Percentiles rank a stretch among this genome's conserved stretches.
Evolutionary conservation across 2,888 invertebrate genomes (phyloP).

Genomic region (Nezara viridula): DNA sequence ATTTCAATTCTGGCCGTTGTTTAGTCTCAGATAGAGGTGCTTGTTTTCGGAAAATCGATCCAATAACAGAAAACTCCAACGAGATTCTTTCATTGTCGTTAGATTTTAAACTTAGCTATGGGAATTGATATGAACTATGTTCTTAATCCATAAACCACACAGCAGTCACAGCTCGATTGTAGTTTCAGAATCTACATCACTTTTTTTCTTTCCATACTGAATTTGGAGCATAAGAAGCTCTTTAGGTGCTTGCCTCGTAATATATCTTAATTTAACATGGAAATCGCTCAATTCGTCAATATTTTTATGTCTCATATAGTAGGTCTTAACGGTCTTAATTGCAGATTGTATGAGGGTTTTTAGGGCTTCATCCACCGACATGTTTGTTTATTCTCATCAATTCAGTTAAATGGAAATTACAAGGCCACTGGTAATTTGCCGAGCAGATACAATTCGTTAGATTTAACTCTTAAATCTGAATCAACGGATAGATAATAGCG

Average conservation of each 20-base stretch:
- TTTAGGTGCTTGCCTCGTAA: too few relatives aligned
- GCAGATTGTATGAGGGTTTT: not conserved
- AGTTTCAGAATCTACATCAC: too few relatives aligned
- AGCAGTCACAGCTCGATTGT: too few relatives aligned
- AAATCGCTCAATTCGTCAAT: too few relatives aligned
- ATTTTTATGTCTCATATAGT: too few relatives aligned
- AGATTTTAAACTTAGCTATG: not conserved
- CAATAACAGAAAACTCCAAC: too few relatives aligned
- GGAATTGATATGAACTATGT: not conserved
- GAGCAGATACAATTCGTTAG: not conserved
- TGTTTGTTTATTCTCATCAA: conserved; percentile 15
- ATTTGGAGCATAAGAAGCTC: too few relatives aligned
- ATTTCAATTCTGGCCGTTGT: not conserved
- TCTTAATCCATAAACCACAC: not conserved
- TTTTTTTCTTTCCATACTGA: too few relatives aligned
- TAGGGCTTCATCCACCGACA: not conserved
- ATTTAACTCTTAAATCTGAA: not conserved
- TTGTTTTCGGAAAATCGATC: not conserved
- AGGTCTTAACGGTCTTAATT: not conserved
- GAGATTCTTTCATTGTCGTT: not conserved
- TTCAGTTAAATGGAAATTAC: not conserved
- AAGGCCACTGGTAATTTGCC: not conserved
- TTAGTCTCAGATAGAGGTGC: not conserved
- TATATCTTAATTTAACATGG: too few relatives aligned
- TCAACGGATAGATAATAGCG: not conserved